Percentiles rank a stretch among this genome's conserved stretches.
These are phyloP conservation scores for Nymphalis io DNA, from an alignment of 1,140 invertebrate genomes.

Conservation along the genomic window DNA sequence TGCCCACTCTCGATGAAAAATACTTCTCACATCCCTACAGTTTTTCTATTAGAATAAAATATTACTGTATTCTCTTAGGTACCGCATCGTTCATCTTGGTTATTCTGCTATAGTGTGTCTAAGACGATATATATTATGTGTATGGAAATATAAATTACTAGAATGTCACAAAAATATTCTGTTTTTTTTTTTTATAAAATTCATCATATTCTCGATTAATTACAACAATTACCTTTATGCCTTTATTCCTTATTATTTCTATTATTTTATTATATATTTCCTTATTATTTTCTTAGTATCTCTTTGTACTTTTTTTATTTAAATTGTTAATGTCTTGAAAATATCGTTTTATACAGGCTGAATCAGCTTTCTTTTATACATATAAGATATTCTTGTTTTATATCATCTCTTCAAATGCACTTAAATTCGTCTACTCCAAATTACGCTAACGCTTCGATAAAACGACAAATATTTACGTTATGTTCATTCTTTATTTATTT, in stretches of 20 bases:
- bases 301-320: too few species aligned
- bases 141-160: constrained; percentile 18
- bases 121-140: constrained; percentile 21
- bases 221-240: too few species aligned
- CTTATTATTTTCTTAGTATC: too few species aligned
- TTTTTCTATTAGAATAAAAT: constrained; percentile 32
- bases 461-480: not conserved
- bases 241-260: too few species aligned
- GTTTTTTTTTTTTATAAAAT: not conserved
- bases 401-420: too few species aligned
- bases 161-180: constrained; percentile 9
- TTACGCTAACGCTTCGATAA: constrained; percentile 12
- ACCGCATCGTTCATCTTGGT: constrained; percentile 30
- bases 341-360: too few species aligned
- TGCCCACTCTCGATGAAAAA: constrained; percentile 33
- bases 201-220: not conserved
- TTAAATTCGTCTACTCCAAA: not conserved
- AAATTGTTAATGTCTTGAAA: too few species aligned
- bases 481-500: constrained; percentile 14
- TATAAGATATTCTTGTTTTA: too few species aligned
- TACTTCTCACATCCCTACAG: constrained; percentile 32
- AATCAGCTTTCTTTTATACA: too few species aligned
- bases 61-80: constrained; percentile 30
- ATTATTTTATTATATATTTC: too few species aligned
- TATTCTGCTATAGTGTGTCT: constrained; percentile 17